phyloP scores from a whole-genome alignment of 2,113 vertebrate genomes.

The Bambusicola thoracicus region DNA sequence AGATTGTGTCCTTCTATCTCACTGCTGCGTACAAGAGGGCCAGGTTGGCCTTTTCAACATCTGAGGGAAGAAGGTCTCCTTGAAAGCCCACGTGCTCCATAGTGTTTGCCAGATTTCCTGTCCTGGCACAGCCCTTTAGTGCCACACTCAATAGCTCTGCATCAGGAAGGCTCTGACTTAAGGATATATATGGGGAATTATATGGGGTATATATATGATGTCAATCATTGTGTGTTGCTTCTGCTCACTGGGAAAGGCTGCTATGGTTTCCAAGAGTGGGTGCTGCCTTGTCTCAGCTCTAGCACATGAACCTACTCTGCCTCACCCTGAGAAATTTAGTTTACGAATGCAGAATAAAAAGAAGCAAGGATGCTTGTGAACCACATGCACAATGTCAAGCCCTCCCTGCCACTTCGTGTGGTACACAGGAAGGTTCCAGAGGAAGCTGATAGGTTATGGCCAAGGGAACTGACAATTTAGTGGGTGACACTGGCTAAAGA shows the following conservation, averaged over 20 bases:
- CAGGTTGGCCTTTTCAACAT: background rate
- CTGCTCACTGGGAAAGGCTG: accelerated
- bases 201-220: too few species aligned
- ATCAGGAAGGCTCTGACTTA: background rate
- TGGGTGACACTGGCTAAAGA: accelerated
- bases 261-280: background rate
- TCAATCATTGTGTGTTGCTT: background rate
- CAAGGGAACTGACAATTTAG: background rate
- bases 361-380: background rate
- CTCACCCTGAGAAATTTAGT: background rate
- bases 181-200: background rate
- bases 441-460: background rate
- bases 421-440: background rate
- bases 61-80: background rate
- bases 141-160: background rate
- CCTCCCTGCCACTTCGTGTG: background rate
- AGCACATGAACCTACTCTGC: background rate
- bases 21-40: accelerated
- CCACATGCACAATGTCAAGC: background rate
- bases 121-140: background rate
- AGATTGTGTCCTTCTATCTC: background rate
- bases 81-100: accelerated
- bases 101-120: accelerated
- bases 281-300: background rate
- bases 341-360: background rate